Evolutionary conservation across 1,140 invertebrate species (phyloP), one percentile per base, ranked within the genome.

Genomic region (Papilio polytes): DNA sequence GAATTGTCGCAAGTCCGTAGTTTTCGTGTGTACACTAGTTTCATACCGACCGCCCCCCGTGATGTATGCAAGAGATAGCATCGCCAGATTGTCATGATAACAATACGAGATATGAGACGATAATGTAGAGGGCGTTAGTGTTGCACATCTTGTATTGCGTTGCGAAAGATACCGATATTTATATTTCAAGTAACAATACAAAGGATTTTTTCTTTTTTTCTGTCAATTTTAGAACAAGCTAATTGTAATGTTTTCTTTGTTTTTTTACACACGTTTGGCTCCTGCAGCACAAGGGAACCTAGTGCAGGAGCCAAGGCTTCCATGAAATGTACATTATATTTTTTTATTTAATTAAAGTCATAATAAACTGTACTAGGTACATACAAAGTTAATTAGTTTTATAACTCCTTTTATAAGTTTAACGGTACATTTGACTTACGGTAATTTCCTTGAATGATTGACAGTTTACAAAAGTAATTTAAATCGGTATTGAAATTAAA

Each of bases 61-160:
- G 84, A 89, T 89, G 85, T 86, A 88, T 88, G 84, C 86, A 84
- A 48, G 9, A 77, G 85, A 88, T 88, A 88, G 51, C 18, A 89
- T 88, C 87, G 76, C 26, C 36, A 83, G 84, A 88, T 90, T 81
- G 85, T 85, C 79, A 80, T 77, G 87, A 89, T 89, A 88, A 87
- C 85, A 81, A 86, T 85, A 84, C 82, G 46, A 81, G 88, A 83
- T 85, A 78, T 78, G 56, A 78, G 56, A 78, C 77, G 77, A 41
- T 63, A 63, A 66, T 78, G n/a, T 78, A 78, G 18, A 36, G 77
- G 56, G 56, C 77, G 53, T 78, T 78, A 66, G 56, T 56, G 46
- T 78, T 20, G 77, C 77, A 66, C 31, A 13, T n/a, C 26, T 76
- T 7, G 74, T 26, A 20, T 74, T 31, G 36, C n/a, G 44, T 78